Evolutionary conservation across 1,140 invertebrate species (phyloP).

Genomic region (Sinonovacula constricta): DNA sequence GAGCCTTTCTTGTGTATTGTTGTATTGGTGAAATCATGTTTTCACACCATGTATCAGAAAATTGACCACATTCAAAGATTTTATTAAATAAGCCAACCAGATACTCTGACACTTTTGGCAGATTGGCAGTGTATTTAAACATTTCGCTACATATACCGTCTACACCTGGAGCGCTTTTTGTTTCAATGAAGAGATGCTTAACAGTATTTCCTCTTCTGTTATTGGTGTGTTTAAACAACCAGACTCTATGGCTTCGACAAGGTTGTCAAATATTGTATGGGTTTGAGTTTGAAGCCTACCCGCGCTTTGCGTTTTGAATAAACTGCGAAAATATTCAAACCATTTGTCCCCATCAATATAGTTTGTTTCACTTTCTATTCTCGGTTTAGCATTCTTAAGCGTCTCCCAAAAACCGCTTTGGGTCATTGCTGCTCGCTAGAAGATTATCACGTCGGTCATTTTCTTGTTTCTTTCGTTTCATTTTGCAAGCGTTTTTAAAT

Average conservation of each 20-base stretch:
- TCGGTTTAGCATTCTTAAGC: constrained; percentile 6
- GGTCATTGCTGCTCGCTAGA: neutral
- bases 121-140: neutral
- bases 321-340: neutral
- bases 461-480: neutral
- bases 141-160: constrained; percentile 9
- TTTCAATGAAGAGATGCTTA: neutral
- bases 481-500: neutral
- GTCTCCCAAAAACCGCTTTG: neutral
- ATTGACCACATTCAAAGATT: constrained; percentile 4
- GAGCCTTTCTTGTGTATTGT: constrained; percentile 35
- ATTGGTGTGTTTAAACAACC: constrained; percentile 7
- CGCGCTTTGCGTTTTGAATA: neutral
- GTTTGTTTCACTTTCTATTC: neutral
- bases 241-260: neutral
- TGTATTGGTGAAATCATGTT: constrained; percentile 29
- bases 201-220: constrained; percentile 18
- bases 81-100: neutral
- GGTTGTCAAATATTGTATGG: no score
- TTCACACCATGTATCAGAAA: constrained; percentile 14
- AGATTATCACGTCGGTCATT: constrained; percentile 9
- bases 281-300: neutral
- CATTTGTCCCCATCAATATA: neutral
- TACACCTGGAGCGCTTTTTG: neutral
- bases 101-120: neutral